These are phyloP conservation scores for Chamaea fasciata DNA, from an alignment of 2,113 vertebrate species.

Conservation along the genomic window DNA sequence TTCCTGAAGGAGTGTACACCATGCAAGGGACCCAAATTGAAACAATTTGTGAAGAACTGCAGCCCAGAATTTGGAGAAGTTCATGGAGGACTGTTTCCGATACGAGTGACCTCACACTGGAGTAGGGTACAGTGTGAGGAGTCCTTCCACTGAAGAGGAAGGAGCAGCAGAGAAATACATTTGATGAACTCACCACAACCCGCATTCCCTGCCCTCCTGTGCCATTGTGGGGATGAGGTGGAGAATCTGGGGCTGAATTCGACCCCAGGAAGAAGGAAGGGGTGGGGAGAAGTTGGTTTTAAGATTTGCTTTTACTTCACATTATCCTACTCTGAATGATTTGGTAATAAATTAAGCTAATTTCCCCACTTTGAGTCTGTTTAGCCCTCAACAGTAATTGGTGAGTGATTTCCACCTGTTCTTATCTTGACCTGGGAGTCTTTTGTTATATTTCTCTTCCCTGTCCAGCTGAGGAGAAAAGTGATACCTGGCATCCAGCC, in stretches of 20 bases:
- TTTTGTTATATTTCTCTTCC: neutral
- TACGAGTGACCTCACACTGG: neutral
- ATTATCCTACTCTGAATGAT: neutral
- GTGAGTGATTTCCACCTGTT: neutral
- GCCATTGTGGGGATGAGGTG: neutral
- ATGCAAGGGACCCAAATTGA: neutral
- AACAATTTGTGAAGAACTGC: neutral
- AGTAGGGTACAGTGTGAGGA: neutral
- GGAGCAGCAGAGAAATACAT: neutral
- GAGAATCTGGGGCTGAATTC: neutral
- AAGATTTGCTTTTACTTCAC: neutral
- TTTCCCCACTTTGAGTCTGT: neutral
- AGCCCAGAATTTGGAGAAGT: neutral
- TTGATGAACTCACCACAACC: neutral
- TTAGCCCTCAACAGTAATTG: neutral
- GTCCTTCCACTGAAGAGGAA: neutral
- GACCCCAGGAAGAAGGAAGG: neutral
- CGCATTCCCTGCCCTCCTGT: neutral
- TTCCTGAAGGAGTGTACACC: neutral
- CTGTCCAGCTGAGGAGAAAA: neutral
- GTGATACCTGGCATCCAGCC: neutral
- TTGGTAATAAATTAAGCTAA: neutral
- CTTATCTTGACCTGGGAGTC: neutral
- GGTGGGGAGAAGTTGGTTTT: neutral
- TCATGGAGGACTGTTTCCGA: neutral